Conservation (phyloP, 2,888 invertebrate genomes). For the Chesias legatella region DNA sequence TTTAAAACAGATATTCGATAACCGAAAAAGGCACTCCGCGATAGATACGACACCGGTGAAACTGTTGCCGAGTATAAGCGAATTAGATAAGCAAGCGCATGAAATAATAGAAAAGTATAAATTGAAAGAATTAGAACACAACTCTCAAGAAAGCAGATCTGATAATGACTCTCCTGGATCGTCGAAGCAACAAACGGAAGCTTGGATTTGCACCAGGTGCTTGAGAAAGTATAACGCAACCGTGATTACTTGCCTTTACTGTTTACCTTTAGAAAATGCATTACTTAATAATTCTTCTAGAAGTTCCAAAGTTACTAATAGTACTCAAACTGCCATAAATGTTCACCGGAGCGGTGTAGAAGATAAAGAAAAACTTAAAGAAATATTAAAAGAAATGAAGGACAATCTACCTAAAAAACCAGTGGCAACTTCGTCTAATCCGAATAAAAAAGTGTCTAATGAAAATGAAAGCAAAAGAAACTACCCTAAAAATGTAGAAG, state of each 20-base stretch:
- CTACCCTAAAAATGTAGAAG: conserved; percentile 39
- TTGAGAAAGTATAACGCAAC: conserved; percentile 58
- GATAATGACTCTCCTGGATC: conserved; percentile 27
- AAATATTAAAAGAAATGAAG: conserved; percentile 89
- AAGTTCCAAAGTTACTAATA: conserved; percentile 33
- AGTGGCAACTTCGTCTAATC: conserved; percentile 45
- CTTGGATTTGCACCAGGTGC: conserved; percentile 63
- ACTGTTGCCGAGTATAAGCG: conserved; percentile 87
- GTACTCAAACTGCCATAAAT: conserved; percentile 45
- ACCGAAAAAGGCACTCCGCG: conserved; percentile 60
- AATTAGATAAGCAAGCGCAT: conserved; percentile 88
- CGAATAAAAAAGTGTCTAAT: conserved; percentile 16
- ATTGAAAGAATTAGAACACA: conserved; percentile 38
- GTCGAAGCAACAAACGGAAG: conserved; percentile 27
- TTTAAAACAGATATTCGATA: conserved; percentile 74
- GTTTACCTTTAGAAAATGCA: conserved; percentile 35
- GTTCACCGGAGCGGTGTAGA: conserved; percentile 35
- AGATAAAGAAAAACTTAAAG: conserved; percentile 82
- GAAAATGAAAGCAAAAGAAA: conserved; percentile 20
- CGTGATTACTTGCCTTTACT: conserved; percentile 51
- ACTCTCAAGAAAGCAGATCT: conserved; percentile 10
- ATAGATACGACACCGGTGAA: conserved; percentile 66
- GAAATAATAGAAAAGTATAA: conserved; percentile 83
- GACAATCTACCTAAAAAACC: conserved; percentile 84
- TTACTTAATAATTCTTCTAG: conserved; percentile 14